Conservation (phyloP, 2,888 invertebrate genomes). For the Thymelicus sylvestris region DNA sequence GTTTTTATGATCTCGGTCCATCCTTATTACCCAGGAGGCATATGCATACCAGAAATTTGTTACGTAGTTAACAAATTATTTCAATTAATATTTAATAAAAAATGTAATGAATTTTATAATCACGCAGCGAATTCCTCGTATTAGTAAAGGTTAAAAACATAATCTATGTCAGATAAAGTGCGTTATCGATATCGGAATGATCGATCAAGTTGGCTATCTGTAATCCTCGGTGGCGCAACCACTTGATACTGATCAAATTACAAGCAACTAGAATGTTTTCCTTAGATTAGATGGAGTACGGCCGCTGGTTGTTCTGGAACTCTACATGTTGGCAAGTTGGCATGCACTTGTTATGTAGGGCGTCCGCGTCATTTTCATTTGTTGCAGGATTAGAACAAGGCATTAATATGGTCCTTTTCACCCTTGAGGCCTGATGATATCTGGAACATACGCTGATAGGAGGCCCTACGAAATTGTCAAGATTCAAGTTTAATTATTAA, state of each 20-base stretch:
- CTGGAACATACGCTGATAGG: no score
- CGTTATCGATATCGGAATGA: conserved; percentile 72
- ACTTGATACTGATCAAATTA: conserved; percentile 44
- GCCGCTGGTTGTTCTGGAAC: conserved; percentile 17
- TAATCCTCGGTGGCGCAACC: conserved; percentile 55
- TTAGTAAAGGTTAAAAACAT: conserved; percentile 41
- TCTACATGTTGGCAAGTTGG: conserved; percentile 18
- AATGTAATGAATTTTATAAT: background rate
- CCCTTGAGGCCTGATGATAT: no score
- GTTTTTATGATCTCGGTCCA: no score
- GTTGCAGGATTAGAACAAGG: no score
- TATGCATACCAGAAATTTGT: no score
- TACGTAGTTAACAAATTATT: no score
- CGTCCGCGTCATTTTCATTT: no score
- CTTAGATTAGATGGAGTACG: conserved; percentile 37
- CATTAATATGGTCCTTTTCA: no score
- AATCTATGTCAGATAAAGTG: conserved; percentile 61
- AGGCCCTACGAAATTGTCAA: no score
- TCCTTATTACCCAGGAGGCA: no score
- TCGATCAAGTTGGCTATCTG: conserved; percentile 75
- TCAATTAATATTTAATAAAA: background rate
- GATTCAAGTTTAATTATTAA: no score
- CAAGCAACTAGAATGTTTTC: conserved; percentile 39
- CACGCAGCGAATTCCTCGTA: conserved; percentile 24
- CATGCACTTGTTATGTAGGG: no score